Evolutionary conservation across 2,888 invertebrate species (phyloP).

Genomic region (Hirtodrosophila duncani): DNA sequence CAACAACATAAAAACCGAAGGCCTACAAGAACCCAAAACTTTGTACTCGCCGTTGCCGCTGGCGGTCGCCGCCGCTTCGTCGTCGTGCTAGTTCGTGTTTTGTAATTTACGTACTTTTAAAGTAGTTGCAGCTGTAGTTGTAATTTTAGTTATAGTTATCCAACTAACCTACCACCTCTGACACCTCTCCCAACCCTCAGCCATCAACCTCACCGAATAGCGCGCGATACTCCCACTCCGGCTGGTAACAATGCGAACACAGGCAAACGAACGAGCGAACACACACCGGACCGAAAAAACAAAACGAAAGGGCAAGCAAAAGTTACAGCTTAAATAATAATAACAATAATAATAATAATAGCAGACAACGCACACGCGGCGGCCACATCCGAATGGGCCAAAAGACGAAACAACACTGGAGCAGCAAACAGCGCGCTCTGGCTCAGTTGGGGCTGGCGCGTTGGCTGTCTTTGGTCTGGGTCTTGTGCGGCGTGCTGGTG

Average conservation of each 20-base stretch:
- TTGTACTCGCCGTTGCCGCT: not conserved
- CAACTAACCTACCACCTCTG: slow-evolving; percentile 35
- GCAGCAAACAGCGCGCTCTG: slow-evolving; percentile 33
- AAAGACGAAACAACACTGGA: slow-evolving; percentile 65
- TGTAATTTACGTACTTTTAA: slow-evolving; percentile 28
- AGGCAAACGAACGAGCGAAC: slow-evolving; percentile 35
- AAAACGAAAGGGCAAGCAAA: slow-evolving; percentile 64
- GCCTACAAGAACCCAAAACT: not conserved
- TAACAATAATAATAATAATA: slow-evolving; percentile 44
- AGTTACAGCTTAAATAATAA: slow-evolving; percentile 59
- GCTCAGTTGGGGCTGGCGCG: slow-evolving; percentile 44
- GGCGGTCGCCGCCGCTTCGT: too few relatives aligned
- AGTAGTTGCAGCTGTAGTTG: too few relatives aligned
- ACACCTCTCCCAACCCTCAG: slow-evolving; percentile 7
- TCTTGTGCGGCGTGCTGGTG: slow-evolving; percentile 6
- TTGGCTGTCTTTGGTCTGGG: slow-evolving; percentile 26
- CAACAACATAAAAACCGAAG: too few relatives aligned
- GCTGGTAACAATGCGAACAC: slow-evolving; percentile 22
- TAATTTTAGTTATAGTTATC: slow-evolving; percentile 33
- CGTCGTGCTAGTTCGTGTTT: not conserved
- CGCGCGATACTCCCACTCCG: too few relatives aligned
- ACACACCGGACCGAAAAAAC: slow-evolving; percentile 37
- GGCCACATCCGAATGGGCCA: slow-evolving; percentile 70
- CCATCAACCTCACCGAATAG: too few relatives aligned
- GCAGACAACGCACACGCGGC: slow-evolving; percentile 63